Evolutionary conservation across 2,888 invertebrate genomes (phyloP), one percentile per base, ranked within the genome.

Genomic region (Biston stratarius): DNA sequence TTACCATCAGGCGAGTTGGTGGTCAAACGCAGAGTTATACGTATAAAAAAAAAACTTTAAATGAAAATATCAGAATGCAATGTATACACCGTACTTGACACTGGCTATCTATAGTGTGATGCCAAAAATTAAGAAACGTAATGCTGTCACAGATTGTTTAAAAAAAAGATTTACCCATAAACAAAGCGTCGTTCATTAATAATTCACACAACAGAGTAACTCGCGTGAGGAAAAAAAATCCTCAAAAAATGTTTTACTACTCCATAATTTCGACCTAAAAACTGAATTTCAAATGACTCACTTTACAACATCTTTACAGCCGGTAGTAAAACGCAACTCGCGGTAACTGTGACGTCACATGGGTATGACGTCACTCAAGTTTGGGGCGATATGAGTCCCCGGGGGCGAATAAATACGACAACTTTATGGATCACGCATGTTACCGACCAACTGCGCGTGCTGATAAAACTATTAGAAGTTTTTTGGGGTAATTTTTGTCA

Each of bases 381-480:
- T 66, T 70, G 72, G 74, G 74, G 66, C 15, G 56, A 36, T 64
- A 72, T 49, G 58, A 70, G 59, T 68, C 83, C 78, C 80, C 5
- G 42, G 85, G 82, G 85, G 77, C 71, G 74, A 66, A 83, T 84
- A 82, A 81, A 82, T 75, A 69, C 74, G 69, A 74, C 77, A 75
- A 78, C 65, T 79, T 79, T 79, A 77, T 75, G 67, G 71, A 9
- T 70, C 33, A 60, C 45, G 62, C 71, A 56, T 76, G 74, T 73
- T 74, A 72, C 69, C 67, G 72, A 74, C 69, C 67, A 73, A 74
- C 69, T 70, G 69, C 73, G 74, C 74, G 73, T 69, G 69, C 56
- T 47, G 74, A 72, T 73, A 70, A 71, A 72, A 75, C 72, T 75
- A 71, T 71, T 61, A 68, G 52, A 64, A 71, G 40, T 64, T 67